phyloP scores from a whole-genome alignment of 1,140 invertebrate genomes.

The Trichonephila inaurata region DNA sequence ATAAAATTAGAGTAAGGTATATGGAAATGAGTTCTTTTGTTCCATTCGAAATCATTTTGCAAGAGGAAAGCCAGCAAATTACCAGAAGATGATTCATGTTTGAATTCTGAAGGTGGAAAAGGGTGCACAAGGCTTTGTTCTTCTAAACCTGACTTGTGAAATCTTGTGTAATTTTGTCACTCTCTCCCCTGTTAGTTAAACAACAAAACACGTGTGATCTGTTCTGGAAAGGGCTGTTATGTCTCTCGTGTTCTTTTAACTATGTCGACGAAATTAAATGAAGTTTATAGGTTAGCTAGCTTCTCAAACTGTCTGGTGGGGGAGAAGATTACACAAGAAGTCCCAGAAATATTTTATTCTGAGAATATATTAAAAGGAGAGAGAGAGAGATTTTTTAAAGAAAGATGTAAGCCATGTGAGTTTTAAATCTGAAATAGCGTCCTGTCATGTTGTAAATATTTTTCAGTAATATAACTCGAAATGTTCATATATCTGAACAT shows the following conservation, averaged over 20 bases:
- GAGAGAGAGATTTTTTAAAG: no score
- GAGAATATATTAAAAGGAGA: no score
- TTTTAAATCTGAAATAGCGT: no score
- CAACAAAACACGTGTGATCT: background rate
- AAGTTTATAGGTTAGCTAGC: no score
- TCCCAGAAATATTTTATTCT: no score
- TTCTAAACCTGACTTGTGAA: background rate
- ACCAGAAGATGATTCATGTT: background rate
- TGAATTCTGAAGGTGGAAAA: background rate
- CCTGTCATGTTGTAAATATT: no score
- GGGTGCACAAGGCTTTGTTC: background rate
- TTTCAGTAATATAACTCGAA: no score
- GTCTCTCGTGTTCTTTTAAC: background rate
- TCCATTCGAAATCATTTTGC: background rate
- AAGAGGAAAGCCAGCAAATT: background rate
- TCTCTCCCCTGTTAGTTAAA: background rate
- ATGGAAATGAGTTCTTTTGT: background rate
- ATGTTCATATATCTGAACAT: no score
- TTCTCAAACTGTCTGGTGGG: no score
- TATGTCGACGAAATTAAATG: no score
- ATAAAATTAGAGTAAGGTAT: background rate
- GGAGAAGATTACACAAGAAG: no score
- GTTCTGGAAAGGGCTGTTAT: background rate
- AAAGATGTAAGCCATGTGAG: no score
- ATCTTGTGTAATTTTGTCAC: background rate